These are phyloP conservation scores for Netelia melanura DNA, from an alignment of 2,888 invertebrate genomes.

Conservation along the genomic window DNA sequence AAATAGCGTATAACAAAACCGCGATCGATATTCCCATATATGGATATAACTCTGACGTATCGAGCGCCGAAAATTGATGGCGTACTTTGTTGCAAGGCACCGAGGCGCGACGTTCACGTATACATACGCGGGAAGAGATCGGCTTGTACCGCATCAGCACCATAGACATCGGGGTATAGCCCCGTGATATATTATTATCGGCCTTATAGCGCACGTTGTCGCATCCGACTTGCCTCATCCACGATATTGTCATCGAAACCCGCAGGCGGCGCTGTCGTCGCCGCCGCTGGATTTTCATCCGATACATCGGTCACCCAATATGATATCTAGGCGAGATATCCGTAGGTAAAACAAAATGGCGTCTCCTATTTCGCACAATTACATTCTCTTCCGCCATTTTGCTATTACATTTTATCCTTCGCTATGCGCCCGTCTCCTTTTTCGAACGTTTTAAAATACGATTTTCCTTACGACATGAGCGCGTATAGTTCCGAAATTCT, in stretches of 20 bases:
- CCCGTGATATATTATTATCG: slow-evolving; percentile 60
- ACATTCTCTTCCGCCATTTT: too few species aligned
- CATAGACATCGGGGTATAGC: background rate
- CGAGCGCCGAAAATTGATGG: slow-evolving; percentile 59
- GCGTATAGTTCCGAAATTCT: too few species aligned
- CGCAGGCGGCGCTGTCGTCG: background rate
- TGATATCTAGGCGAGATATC: too few species aligned
- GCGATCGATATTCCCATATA: slow-evolving; percentile 42
- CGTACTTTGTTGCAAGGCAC: slow-evolving; percentile 63
- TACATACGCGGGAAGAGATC: background rate
- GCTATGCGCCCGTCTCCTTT: too few species aligned
- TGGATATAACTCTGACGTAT: slow-evolving; percentile 25
- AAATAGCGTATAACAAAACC: slow-evolving; percentile 65
- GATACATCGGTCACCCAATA: background rate
- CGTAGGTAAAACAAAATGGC: too few species aligned
- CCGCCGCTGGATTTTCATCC: background rate
- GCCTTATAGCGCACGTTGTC: background rate
- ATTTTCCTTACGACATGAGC: too few species aligned
- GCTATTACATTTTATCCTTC: too few species aligned
- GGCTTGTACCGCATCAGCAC: background rate
- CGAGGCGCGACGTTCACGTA: slow-evolving; percentile 48
- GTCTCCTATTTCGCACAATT: too few species aligned
- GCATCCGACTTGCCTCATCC: background rate
- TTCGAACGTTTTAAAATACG: too few species aligned
- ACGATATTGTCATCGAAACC: background rate